These are phyloP conservation scores for Haemorhous mexicanus DNA, from an alignment of 2,113 vertebrate species.

Conservation along the genomic window DNA sequence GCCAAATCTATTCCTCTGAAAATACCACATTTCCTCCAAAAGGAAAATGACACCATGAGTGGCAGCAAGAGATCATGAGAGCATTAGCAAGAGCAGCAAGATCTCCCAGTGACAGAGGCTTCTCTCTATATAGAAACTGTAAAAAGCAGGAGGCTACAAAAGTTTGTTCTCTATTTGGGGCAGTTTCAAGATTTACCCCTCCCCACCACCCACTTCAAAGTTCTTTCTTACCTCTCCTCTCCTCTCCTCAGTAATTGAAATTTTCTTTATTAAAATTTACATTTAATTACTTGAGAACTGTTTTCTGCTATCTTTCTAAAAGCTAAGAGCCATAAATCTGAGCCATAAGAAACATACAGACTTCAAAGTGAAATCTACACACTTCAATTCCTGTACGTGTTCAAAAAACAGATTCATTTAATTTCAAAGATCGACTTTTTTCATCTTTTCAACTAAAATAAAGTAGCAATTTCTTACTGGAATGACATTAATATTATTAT, in stretches of 20 bases:
- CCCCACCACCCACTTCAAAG: not conserved
- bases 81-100: not conserved
- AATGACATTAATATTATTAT: not conserved
- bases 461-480: conserved; percentile 1
- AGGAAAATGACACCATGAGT: not conserved
- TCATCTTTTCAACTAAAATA: conserved; percentile 55
- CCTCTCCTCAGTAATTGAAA: not conserved
- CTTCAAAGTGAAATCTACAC: conserved; percentile 63
- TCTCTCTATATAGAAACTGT: not conserved
- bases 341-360: conserved; percentile 47
- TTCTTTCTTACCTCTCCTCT: not conserved
- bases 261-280: conserved; percentile 36
- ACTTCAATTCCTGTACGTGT: conserved; percentile 33
- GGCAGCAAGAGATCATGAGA: not conserved
- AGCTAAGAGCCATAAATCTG: conserved; percentile 58
- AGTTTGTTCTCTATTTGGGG: not conserved
- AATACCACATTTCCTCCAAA: not conserved
- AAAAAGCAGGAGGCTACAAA: not conserved
- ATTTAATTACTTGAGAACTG: conserved; percentile 10
- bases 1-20: not conserved
- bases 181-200: not conserved
- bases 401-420: conserved; percentile 24
- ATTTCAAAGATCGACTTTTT: conserved; percentile 39
- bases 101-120: not conserved
- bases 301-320: conserved; percentile 31